Evolutionary conservation across 2,113 vertebrate species (phyloP), one percentile per base, ranked within the genome.

Genomic region (Neoarius graeffei): DNA sequence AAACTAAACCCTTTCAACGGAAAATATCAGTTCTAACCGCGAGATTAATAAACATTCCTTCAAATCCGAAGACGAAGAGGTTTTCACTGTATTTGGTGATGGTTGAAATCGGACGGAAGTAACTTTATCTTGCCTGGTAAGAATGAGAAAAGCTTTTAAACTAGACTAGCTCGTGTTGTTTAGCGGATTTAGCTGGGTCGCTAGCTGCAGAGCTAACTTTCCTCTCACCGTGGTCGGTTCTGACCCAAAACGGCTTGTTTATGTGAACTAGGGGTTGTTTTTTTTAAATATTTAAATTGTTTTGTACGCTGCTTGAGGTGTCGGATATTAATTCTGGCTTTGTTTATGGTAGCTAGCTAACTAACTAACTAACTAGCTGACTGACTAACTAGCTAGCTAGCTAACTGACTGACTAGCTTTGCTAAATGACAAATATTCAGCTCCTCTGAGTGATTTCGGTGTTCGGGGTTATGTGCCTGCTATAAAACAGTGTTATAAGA

Each of bases 21-120:
- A 77, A 77, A 85, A 66, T 6, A 27, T 20, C 17, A 19, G 20
- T 13, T 52, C 3, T 20, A 69, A 17, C 57, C 1, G 20, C 30
- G 9, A 27, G 67, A 83, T 19, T 60, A 79, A 42, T 8, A 52
- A 2, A 17, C 0, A 9, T 0, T 73, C 27, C 27, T 13, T 15
- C 25, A 20, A 66, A 56, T 20, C 10, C 74, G 85, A 86, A 71
- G 20, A 60, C 54, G 48, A 13, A 80, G 60, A 82, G 73, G 52
- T 69, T 66, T 87, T 71, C 85, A 60, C n/a, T 84, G 23, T 84
- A 84, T 89, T 91, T 88, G 88, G 91, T 89, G 88, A 95, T 95
- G 94, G 83, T 66, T 89, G 83, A 86, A 93, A 76, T 89, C 86
- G 91, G 91, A 93, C 93, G 94, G 95, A 95, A 96, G 94, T 95